Percentiles rank a stretch among this genome's conserved stretches.
These are phyloP conservation scores for Piezodorus guildinii DNA, from an alignment of 1,140 invertebrate species.

Conservation along the genomic window DNA sequence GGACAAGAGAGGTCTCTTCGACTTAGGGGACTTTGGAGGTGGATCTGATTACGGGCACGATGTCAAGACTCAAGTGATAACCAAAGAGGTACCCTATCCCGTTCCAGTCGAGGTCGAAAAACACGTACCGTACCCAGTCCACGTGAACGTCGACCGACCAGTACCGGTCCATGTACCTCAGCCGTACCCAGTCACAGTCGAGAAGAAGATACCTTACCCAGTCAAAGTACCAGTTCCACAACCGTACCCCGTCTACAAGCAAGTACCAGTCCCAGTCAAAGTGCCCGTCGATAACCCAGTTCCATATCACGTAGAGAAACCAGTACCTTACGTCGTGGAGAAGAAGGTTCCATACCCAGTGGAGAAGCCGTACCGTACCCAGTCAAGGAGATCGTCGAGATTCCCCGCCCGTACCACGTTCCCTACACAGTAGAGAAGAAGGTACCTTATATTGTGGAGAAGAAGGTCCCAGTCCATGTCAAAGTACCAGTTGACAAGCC, in stretches of 20 bases:
- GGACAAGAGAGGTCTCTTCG: background rate
- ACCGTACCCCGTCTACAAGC: constrained; percentile 44
- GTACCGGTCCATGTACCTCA: constrained; percentile 28
- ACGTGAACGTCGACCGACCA: constrained; percentile 28
- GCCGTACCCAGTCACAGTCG: constrained; percentile 28
- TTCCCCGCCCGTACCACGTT: constrained; percentile 10
- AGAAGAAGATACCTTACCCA: constrained; percentile 26
- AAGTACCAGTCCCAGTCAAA: constrained; percentile 30
- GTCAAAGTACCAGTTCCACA: constrained; percentile 56
- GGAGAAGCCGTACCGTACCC: constrained; percentile 10
- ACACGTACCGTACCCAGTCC: constrained; percentile 27
- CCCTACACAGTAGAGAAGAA: constrained; percentile 17
- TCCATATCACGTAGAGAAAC: constrained; percentile 19
- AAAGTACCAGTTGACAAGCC: constrained; percentile 21
- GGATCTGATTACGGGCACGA: background rate
- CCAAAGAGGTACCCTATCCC: constrained; percentile 54
- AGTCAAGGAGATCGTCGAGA: constrained; percentile 16
- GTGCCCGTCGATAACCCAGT: constrained; percentile 14
- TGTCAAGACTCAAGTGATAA: constrained; percentile 25
- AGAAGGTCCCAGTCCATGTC: constrained; percentile 14
- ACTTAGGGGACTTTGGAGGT: background rate
- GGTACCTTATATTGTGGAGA: constrained; percentile 15
- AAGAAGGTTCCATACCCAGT: constrained; percentile 16
- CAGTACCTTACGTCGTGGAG: background rate
- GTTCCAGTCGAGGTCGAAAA: constrained; percentile 42